Evolutionary conservation across 2,888 invertebrate genomes (phyloP), one percentile per base, ranked within the genome.

Genomic region (Alsophila aescularia): DNA sequence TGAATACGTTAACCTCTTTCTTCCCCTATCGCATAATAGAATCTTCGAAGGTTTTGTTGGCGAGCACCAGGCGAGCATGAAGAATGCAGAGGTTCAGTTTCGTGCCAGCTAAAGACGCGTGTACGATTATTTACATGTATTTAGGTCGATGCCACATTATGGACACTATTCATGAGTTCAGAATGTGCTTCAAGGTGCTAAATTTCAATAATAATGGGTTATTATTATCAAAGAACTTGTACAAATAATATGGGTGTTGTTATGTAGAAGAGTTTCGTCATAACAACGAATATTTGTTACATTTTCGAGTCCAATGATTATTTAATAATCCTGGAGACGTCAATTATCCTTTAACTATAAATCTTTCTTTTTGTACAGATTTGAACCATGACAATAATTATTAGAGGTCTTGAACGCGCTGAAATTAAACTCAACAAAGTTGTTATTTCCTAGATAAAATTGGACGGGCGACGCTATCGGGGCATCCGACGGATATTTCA

Each of bases 41-140:
- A 73, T 72, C 69, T 75, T 71, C 69, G 70, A 66, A 67, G 70
- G 75, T 72, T 72, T 70, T 70, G 68, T 72, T 64, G 62, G 67
- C 61, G 71, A 72, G 70, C 69, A 72, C 75, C 66, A 71, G 73
- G 72, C 57, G 55, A 52, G 49, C 72, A 79, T 82, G 67, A 81
- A 83, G 67, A 73, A 83, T 84, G 81, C 75, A 84, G 68, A 58
- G 58, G 61, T 67, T 57, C 60, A 69, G 64, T 69, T 69, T 58
- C 60, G 60, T 55, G 45, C 24, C 24, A 24, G 24, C 18, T 15
- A 18, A 29, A n/a, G 4, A 43, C 37, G 43, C 32, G 16, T 24
- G 18, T 36, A 6, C 12, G n/a, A 2, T 37, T 42, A 43, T 24
- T 41, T 35, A 29, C n/a, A 39, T 41, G 41, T 45, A 52, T 52